A percentile compares a stretch with the other conserved stretches of the same genome.
phyloP scores from a whole-genome alignment of 30 jellyfish, hydroid and myxozoan genomes.

The Hydractinia echinata region DNA sequence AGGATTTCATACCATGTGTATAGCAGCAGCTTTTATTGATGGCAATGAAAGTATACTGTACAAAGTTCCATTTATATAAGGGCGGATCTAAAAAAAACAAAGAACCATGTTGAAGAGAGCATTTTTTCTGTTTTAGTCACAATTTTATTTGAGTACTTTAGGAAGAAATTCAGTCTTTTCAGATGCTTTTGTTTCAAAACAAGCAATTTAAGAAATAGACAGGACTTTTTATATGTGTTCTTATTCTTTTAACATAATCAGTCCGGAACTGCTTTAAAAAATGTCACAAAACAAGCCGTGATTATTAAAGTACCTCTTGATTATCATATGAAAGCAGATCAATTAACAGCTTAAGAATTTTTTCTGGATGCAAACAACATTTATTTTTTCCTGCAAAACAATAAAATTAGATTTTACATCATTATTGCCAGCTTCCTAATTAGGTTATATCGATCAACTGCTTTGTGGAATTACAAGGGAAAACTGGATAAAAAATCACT shows the following conservation, averaged over 20 bases:
- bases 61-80: conserved; percentile 85
- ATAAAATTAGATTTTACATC: too few relatives aligned
- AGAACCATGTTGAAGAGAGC: not conserved
- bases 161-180: too few relatives aligned
- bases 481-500: too few relatives aligned
- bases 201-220: too few relatives aligned
- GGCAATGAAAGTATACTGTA: conserved; percentile 83
- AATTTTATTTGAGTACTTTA: not conserved
- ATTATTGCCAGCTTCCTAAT: too few relatives aligned
- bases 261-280: not conserved
- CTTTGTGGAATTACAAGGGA: too few relatives aligned
- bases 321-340: conserved; percentile 68
- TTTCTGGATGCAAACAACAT: conserved; percentile 52
- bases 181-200: too few relatives aligned
- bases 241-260: too few relatives aligned
- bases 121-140: not conserved
- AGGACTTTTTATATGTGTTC: too few relatives aligned
- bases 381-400: conserved; percentile 51
- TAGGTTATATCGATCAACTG: too few relatives aligned
- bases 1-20: conserved; percentile 48
- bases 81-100: conserved; percentile 54
- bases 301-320: conserved; percentile 44
- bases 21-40: conserved; percentile 66
- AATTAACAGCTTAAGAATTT: conserved; percentile 55
- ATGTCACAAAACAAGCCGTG: not conserved